Evolutionary conservation across 2,888 invertebrate genomes (phyloP).

Genomic region (Eilema caniola): DNA sequence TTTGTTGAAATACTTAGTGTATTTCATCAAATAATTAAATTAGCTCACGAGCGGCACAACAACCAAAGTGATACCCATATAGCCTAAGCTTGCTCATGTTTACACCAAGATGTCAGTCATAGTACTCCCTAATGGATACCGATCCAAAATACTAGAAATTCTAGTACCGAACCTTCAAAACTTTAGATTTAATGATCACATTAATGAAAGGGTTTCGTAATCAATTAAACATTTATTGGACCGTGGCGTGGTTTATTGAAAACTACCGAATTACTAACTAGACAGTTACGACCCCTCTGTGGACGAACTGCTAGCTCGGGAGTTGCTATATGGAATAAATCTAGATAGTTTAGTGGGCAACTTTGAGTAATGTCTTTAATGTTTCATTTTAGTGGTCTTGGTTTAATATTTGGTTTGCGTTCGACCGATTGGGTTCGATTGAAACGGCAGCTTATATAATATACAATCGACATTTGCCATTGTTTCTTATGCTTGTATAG

Average conservation of each 20-base stretch:
- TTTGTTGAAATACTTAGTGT: too few species aligned
- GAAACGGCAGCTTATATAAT: neutral
- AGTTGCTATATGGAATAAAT: conserved; percentile 17
- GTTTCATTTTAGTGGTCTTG: conserved; percentile 7
- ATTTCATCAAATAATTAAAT: too few species aligned
- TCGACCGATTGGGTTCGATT: neutral
- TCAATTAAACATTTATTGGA: conserved; percentile 40
- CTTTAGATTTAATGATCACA: conserved; percentile 32
- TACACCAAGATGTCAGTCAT: too few species aligned
- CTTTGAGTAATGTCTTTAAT: conserved; percentile 1
- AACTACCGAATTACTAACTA: conserved; percentile 37
- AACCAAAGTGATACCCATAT: too few species aligned
- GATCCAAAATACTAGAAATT: conserved; percentile 27
- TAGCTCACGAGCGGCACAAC: too few species aligned
- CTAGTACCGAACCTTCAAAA: conserved; percentile 33
- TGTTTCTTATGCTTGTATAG: neutral
- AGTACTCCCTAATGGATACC: conserved; percentile 20
- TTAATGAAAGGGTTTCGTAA: conserved; percentile 41
- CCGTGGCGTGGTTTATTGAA: conserved; percentile 45
- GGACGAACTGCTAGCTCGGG: conserved; percentile 24
- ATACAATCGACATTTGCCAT: neutral
- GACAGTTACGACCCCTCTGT: conserved; percentile 27
- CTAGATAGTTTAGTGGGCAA: neutral
- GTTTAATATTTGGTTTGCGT: conserved; percentile 1
- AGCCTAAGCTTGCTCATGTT: too few species aligned